Evolutionary conservation across 2,797 vertebrate species (phyloP).

Genomic region (Myotis myotis): DNA sequence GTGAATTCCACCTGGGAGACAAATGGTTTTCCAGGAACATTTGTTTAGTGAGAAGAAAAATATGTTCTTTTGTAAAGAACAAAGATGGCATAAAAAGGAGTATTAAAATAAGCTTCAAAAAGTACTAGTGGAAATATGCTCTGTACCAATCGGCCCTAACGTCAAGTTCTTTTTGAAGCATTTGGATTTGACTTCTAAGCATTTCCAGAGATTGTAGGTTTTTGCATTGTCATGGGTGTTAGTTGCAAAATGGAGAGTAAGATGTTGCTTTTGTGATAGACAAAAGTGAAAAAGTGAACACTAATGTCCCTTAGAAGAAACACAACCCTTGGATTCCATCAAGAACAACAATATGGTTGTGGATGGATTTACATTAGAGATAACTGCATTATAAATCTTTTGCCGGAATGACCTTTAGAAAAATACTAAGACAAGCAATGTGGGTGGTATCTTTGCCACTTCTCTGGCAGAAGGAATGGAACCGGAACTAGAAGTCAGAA

Average conservation of each 20-base stretch:
- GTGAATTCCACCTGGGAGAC: not conserved
- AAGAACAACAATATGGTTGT: conserved; percentile 29
- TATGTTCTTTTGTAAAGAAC: not conserved
- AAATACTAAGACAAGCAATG: not conserved
- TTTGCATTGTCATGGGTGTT: not conserved
- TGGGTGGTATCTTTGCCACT: not conserved
- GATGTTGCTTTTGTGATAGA: not conserved
- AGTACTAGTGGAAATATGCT: not conserved
- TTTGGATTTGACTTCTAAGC: not conserved
- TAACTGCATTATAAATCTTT: not conserved
- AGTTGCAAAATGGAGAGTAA: not conserved
- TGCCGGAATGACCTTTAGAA: not conserved
- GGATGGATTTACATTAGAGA: not conserved
- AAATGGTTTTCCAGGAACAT: not conserved
- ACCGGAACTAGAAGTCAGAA: not conserved
- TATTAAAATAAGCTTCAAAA: not conserved
- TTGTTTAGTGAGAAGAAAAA: not conserved
- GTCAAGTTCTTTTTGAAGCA: not conserved
- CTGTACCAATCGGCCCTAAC: not conserved
- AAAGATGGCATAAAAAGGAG: not conserved
- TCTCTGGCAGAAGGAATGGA: not conserved
- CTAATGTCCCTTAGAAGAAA: not conserved
- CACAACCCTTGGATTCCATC: not conserved
- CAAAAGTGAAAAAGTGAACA: not conserved
- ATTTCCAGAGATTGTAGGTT: not conserved